phyloP scores from a whole-genome alignment of 2,113 vertebrate species.

The Nanorana parkeri region DNA sequence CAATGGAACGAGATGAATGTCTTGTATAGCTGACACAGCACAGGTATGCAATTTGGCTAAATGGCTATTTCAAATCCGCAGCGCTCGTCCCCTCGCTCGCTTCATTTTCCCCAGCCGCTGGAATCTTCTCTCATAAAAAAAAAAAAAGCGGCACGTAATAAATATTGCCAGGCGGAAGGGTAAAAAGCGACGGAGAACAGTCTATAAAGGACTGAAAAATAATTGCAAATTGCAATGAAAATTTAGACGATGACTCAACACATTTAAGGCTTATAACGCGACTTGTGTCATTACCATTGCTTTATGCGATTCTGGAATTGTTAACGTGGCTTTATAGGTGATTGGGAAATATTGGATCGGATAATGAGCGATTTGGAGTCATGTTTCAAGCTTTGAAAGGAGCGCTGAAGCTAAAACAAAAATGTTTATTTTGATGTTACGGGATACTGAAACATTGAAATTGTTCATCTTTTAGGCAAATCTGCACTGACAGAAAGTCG shows the following conservation, averaged over 20 bases:
- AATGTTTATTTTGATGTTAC: too few relatives aligned
- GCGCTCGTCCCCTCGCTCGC: conserved; percentile 71
- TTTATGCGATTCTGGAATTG: background rate
- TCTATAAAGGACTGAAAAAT: background rate
- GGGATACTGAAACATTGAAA: too few relatives aligned
- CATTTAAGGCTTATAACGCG: background rate
- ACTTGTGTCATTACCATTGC: background rate
- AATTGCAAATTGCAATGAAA: background rate
- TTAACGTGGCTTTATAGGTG: background rate
- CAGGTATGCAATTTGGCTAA: conserved; percentile 92
- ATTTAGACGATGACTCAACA: conserved; percentile 30
- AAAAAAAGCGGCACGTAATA: conserved; percentile 55
- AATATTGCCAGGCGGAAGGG: conserved; percentile 61
- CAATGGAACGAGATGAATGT: conserved; percentile 89
- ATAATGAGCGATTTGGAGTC: background rate
- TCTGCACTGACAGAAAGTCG: too few relatives aligned
- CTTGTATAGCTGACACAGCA: conserved; percentile 93
- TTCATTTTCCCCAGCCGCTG: conserved; percentile 71
- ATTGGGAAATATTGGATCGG: background rate
- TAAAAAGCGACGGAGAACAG: conserved; percentile 51
- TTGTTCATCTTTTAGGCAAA: too few relatives aligned
- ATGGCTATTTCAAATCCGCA: conserved; percentile 82
- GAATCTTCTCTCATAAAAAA: conserved; percentile 61
- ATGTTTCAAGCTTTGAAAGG: too few relatives aligned
- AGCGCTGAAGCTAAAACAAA: too few relatives aligned